phyloP scores from a whole-genome alignment of 2,888 invertebrate genomes.

The Tetragonula carbonaria region DNA sequence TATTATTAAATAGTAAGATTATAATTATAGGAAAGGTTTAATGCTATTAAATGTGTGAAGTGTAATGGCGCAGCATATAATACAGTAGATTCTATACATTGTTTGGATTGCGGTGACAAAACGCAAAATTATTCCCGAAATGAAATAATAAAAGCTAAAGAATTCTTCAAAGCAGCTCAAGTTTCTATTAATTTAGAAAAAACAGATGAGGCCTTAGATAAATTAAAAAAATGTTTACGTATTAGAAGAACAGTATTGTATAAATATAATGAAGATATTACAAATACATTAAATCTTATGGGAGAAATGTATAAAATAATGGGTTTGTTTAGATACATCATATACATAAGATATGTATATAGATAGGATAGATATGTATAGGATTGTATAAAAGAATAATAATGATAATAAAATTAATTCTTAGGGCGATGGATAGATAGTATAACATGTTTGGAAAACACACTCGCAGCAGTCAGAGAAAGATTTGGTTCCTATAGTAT shows the following conservation, averaged over 20 bases:
- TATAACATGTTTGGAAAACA: constrained; percentile 85
- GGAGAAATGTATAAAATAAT: constrained; percentile 85
- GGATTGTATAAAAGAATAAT: neutral
- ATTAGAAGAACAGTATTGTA: constrained; percentile 84
- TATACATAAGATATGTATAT: neutral
- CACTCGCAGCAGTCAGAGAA: constrained; percentile 86
- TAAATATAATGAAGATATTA: constrained; percentile 85
- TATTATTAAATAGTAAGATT: neutral
- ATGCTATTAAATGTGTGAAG: constrained; percentile 82
- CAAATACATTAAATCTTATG: constrained; percentile 84
- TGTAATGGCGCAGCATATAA: constrained; percentile 79
- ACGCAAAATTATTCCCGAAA: constrained; percentile 71
- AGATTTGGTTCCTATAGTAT: constrained; percentile 88
- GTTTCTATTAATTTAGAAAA: constrained; percentile 66
- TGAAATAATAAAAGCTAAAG: constrained; percentile 78
- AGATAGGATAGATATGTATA: too few relatives aligned
- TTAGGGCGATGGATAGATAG: constrained; percentile 83
- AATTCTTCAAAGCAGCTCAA: constrained; percentile 72
- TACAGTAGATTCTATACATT: constrained; percentile 73
- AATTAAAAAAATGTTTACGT: constrained; percentile 83
- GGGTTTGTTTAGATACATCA: constrained; percentile 80
- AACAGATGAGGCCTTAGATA: constrained; percentile 82
- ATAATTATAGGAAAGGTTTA: constrained; percentile 81
- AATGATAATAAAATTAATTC: constrained; percentile 19
- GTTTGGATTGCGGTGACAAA: constrained; percentile 77